Evolutionary conservation across 2,113 vertebrate species (phyloP).

Genomic region (Atlantisia rogersi): DNA sequence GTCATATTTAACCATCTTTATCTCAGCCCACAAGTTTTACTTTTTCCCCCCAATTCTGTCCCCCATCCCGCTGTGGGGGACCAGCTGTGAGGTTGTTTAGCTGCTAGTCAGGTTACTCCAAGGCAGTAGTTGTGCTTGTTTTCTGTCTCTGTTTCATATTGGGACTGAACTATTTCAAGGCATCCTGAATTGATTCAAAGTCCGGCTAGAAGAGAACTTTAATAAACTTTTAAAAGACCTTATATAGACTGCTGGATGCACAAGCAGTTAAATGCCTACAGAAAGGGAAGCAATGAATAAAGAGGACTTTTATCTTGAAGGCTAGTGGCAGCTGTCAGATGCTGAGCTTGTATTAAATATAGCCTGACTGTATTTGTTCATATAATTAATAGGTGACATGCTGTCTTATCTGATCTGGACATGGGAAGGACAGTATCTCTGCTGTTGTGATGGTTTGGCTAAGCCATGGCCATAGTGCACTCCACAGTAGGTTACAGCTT

Average conservation of each 20-base stretch:
- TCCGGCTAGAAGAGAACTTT: not conserved
- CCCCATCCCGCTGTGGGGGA: too few species aligned
- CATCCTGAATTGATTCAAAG: not conserved
- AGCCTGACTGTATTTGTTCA: not conserved
- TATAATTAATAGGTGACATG: not conserved
- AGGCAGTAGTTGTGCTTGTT: not conserved
- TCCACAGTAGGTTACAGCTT: not conserved
- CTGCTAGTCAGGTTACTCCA: too few species aligned
- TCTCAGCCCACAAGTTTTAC: too few species aligned
- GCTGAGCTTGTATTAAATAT: not conserved
- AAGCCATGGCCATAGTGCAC: not conserved
- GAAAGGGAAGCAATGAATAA: not conserved
- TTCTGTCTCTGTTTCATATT: not conserved
- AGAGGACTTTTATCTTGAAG: not conserved
- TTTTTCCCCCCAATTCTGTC: too few species aligned
- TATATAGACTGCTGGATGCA: not conserved
- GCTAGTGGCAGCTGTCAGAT: not conserved
- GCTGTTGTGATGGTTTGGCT: not conserved
- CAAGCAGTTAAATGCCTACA: not conserved
- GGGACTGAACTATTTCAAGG: not conserved
- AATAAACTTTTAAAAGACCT: not conserved
- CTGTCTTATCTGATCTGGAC: not conserved
- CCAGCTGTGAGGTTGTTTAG: too few species aligned
- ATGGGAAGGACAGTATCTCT: not conserved
- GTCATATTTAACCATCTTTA: too few species aligned